Percentiles rank a stretch among this genome's conserved stretches.
Conservation (phyloP, 2,888 invertebrate genomes). For the Boloria selene region DNA sequence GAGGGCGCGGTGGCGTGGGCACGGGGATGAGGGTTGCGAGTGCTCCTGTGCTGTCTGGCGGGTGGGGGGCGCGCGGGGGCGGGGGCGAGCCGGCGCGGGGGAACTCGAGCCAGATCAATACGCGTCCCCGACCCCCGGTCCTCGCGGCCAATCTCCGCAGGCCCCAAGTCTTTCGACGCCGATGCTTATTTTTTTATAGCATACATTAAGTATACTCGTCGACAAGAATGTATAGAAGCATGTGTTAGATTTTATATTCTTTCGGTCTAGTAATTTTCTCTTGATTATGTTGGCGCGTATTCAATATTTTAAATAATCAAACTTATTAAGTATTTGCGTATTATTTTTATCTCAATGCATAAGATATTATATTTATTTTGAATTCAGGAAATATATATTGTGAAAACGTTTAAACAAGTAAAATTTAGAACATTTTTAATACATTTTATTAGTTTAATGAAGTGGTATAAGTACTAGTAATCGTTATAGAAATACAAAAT, state of each 20-base stretch:
- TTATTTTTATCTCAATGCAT: no score
- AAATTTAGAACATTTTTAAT: no score
- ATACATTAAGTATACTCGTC: slow-evolving; percentile 74
- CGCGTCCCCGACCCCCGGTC: slow-evolving; percentile 56
- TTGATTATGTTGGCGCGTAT: background rate
- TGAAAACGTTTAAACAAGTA: no score
- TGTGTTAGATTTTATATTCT: slow-evolving; percentile 57
- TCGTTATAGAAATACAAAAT: background rate
- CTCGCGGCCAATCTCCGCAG: slow-evolving; percentile 75
- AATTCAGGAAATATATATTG: no score
- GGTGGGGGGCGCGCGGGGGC: slow-evolving; percentile 48
- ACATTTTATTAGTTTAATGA: no score
- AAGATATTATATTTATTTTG: no score
- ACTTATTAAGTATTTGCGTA: no score
- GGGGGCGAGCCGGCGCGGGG: slow-evolving; percentile 43
- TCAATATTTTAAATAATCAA: background rate
- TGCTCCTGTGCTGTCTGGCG: slow-evolving; percentile 72
- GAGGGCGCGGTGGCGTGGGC: slow-evolving; percentile 53
- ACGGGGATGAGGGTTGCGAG: slow-evolving; percentile 59
- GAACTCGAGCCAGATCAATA: slow-evolving; percentile 44
- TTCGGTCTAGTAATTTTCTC: slow-evolving; percentile 44
- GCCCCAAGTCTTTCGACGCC: slow-evolving; percentile 80
- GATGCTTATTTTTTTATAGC: slow-evolving; percentile 77
- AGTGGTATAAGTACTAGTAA: no score
- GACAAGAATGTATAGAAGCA: slow-evolving; percentile 75